Evolutionary conservation across 2,113 vertebrate genomes (phyloP), one percentile per base, ranked within the genome.

Genomic region (Onychorhynchus coronatus): DNA sequence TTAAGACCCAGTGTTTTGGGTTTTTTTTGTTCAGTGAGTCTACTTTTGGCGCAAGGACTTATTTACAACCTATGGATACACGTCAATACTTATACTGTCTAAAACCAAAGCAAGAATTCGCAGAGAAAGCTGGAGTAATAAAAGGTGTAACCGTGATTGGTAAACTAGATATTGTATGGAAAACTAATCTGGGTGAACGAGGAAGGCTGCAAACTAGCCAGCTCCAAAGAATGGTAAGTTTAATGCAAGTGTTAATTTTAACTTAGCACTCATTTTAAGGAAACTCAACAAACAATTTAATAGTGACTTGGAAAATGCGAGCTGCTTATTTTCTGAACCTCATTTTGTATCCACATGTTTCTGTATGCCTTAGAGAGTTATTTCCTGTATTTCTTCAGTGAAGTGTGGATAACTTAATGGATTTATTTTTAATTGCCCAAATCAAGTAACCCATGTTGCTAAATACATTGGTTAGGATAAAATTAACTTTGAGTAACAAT

Each of bases 131-230:
- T 46, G 99, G 99, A 50, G 98, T 99, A 95, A 99, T 99, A 95
- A 99, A 99, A 92, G 99, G 99, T 14, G 99, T 99, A 90, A 99
- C 99, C 3, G 99, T 99, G 42, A 99, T 99, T 25, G 99, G 99
- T 46, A 99, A 99, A 94, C 94, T 99, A n/a, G 99, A 99, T 96
- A 99, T 99, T 39, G 99, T 99, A 12, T 99, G 99, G 99, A 99
- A 99, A 97, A 99, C 99, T 80, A 99, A 99, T 58, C 97, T 99
- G 41, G 99, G 99, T 71, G 99, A 99, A 98, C 98, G 98, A 75
- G 99, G 99, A 92, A 98, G 99, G 90, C 96, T 99, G 66, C 99
- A 99, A 97, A 99, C 99, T 88, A 99, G 99, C 88, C 99, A 99
- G 91, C 99, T 99, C 18, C 99, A 99, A 88, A 98, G 99, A 98